Evolutionary conservation across 2,797 vertebrate species (phyloP).

Genomic region (Falco naumanni): DNA sequence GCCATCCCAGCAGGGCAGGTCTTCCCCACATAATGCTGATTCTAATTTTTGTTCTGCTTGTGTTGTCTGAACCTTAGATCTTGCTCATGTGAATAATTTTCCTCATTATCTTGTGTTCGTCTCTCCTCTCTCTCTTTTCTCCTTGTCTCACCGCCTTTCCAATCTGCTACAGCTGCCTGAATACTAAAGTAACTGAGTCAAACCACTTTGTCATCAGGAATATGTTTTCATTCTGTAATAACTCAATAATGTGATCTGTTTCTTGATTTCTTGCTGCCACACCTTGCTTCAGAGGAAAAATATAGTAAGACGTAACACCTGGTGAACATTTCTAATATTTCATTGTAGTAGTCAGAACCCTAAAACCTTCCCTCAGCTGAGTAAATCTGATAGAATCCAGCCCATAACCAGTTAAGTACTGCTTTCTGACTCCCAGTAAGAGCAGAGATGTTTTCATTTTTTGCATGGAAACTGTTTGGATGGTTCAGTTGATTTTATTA

Average conservation of each 20-base stretch:
- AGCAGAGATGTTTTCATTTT: not conserved
- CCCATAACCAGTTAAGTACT: not conserved
- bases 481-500: not conserved
- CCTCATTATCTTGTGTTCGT: constrained; percentile 25
- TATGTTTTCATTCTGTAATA: constrained; percentile 37
- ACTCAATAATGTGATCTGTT: constrained; percentile 24
- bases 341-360: not conserved
- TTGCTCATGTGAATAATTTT: constrained; percentile 57
- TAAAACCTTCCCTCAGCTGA: not conserved
- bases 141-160: constrained; percentile 43
- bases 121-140: constrained; percentile 31
- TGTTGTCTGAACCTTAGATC: constrained; percentile 59
- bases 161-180: constrained; percentile 47
- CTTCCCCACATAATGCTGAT: constrained; percentile 12
- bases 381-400: not conserved
- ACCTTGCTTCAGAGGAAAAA: not conserved
- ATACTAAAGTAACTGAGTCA: constrained; percentile 55
- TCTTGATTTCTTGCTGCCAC: constrained; percentile 24
- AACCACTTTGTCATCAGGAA: constrained; percentile 43
- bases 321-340: not conserved
- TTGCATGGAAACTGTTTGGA: not conserved
- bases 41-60: constrained; percentile 49
- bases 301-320: not conserved
- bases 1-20: not conserved
- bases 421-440: not conserved